A percentile compares a stretch with the other conserved stretches of the same genome.
phyloP scores from a whole-genome alignment of 2,797 vertebrate species.

The Thunnus albacares region DNA sequence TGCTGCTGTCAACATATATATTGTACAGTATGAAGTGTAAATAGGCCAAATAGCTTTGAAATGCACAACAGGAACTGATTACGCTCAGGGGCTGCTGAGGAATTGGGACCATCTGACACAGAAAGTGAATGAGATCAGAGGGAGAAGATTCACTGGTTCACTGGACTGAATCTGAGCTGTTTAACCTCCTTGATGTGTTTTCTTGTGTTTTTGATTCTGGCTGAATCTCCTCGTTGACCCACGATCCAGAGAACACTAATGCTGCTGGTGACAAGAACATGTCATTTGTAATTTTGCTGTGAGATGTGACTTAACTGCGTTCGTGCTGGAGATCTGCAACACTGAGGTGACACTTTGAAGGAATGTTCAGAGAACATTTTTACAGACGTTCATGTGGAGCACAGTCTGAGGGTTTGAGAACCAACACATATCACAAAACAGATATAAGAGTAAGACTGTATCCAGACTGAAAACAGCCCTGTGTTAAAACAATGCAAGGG shows the following conservation, averaged over 20 bases:
- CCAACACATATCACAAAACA: no score
- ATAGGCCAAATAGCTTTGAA: constrained; percentile 43
- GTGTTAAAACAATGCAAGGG: no score
- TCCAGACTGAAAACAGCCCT: no score
- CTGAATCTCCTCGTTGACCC: neutral
- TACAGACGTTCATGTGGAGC: no score
- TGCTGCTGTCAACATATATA: constrained; percentile 55
- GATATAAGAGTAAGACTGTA: no score
- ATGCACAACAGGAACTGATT: constrained; percentile 55
- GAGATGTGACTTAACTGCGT: neutral
- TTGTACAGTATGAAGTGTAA: constrained; percentile 54
- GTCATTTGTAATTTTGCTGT: neutral
- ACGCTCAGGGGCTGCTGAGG: neutral
- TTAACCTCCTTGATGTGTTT: neutral
- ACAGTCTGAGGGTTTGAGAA: no score
- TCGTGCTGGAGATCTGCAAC: neutral
- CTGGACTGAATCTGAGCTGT: neutral
- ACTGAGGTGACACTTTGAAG: no score
- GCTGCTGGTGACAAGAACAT: neutral
- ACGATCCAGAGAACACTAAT: neutral
- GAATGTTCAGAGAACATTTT: no score
- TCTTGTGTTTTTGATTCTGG: no score
- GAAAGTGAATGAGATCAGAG: constrained; percentile 34
- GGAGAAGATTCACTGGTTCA: constrained; percentile 12
- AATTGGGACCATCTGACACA: constrained; percentile 43